Percentiles rank a stretch among this genome's conserved stretches.
phyloP scores from a whole-genome alignment of 2,888 invertebrate genomes.

The Hedya salicella region DNA sequence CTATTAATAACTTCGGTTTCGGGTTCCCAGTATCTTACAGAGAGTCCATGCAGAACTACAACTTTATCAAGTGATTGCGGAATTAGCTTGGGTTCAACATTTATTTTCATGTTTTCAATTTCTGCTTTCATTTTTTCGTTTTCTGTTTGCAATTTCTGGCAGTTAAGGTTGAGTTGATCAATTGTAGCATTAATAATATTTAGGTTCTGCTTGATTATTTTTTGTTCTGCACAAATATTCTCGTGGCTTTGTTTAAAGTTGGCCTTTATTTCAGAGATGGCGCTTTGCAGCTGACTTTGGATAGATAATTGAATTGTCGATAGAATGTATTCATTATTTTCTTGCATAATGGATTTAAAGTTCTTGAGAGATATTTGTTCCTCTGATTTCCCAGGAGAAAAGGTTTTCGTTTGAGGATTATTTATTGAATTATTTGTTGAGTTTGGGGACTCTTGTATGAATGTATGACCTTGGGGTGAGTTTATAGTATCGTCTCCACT shows the following conservation, averaged over 20 bases:
- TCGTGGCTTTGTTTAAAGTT: background rate
- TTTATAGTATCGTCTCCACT: background rate
- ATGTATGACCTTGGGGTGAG: background rate
- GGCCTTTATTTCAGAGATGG: background rate
- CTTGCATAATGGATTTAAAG: background rate
- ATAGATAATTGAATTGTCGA: too few species aligned
- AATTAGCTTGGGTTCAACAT: too few species aligned
- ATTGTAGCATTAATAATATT: too few species aligned
- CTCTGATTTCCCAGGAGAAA: too few species aligned
- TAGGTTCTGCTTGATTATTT: too few species aligned
- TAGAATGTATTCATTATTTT: background rate
- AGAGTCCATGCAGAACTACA: slow-evolving; percentile 30
- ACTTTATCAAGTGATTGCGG: slow-evolving; percentile 8
- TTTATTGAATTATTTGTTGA: background rate
- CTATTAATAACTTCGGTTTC: slow-evolving; percentile 22
- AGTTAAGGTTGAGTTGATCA: too few species aligned
- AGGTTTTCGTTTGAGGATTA: background rate
- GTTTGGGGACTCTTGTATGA: background rate
- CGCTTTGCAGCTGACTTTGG: background rate
- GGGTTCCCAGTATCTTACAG: slow-evolving; percentile 37
- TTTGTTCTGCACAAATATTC: too few species aligned
- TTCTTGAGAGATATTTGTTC: background rate
- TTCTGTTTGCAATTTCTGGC: background rate
- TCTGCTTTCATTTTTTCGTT: background rate
- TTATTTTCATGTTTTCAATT: too few species aligned